Evolutionary conservation across 1,140 invertebrate genomes (phyloP).

Genomic region (Bombus haemorrhoidalis): DNA sequence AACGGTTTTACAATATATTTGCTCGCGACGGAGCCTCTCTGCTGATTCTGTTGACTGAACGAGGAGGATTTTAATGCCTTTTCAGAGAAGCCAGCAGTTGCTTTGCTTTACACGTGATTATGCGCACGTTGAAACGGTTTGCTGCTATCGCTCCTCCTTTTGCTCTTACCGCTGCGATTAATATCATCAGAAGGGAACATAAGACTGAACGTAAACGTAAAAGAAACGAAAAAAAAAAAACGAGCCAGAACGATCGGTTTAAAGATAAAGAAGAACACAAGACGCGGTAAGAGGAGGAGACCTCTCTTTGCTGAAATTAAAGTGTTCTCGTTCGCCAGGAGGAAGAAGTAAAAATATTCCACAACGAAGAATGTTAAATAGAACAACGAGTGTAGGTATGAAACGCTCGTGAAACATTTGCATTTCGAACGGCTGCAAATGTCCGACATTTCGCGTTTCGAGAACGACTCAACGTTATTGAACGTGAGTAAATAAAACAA

Average conservation of each 20-base stretch:
- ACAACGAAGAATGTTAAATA: neutral
- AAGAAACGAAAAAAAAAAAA: neutral
- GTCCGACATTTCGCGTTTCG: neutral
- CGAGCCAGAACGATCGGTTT: neutral
- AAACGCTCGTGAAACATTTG: neutral
- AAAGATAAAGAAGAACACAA: neutral
- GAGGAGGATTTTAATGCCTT: neutral
- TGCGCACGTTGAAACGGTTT: neutral
- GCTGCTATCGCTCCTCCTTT: neutral
- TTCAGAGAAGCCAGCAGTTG: neutral
- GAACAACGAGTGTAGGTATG: neutral
- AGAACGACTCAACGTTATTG: neutral
- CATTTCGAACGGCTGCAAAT: neutral
- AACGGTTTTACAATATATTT: too few relatives aligned
- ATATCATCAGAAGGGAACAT: neutral
- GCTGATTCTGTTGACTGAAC: slow-evolving; percentile 17
- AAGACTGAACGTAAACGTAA: neutral
- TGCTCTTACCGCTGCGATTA: neutral
- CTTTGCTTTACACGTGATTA: neutral
- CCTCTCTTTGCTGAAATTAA: slow-evolving; percentile 28
- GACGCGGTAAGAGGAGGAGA: neutral
- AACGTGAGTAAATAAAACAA: neutral
- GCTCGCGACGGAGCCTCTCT: neutral
- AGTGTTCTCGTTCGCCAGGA: slow-evolving; percentile 6
- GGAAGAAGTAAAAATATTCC: neutral